Conservation (phyloP, 23 tunicate species). For the Oikopleura albicans region DNA sequence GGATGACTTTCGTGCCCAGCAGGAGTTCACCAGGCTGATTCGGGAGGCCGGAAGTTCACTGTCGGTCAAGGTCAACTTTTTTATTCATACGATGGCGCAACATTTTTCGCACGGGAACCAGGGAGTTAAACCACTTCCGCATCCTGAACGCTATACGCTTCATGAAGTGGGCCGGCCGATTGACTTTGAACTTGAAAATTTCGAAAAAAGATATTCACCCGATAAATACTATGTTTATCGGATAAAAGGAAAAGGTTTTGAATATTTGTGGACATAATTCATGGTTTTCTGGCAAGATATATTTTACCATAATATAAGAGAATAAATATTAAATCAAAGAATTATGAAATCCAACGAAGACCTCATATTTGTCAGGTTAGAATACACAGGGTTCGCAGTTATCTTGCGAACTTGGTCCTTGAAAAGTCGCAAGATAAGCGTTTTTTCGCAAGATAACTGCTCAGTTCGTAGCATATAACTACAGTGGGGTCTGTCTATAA, state of each 20-base stretch:
- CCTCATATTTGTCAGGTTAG: too few relatives aligned
- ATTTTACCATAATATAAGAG: too few relatives aligned
- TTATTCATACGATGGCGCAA: slow-evolving; percentile 95
- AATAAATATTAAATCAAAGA: too few relatives aligned
- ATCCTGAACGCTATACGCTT: not conserved
- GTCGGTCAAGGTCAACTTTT: slow-evolving; percentile 69
- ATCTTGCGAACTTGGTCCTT: too few relatives aligned
- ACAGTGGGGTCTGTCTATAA: too few relatives aligned
- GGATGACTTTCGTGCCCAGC: not conserved
- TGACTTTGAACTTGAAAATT: not conserved
- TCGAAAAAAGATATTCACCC: slow-evolving; percentile 19
- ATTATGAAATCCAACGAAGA: too few relatives aligned
- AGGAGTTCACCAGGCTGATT: not conserved
- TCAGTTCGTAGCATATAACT: too few relatives aligned
- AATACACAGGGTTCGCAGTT: too few relatives aligned
- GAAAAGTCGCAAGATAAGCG: too few relatives aligned
- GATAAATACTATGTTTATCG: slow-evolving; percentile 37
- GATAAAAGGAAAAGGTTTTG: not conserved
- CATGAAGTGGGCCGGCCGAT: slow-evolving; percentile 16
- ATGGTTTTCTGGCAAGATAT: too few relatives aligned
- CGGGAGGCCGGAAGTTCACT: slow-evolving; percentile 43
- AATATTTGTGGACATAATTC: too few relatives aligned
- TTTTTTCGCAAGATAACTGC: too few relatives aligned
- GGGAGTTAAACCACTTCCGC: slow-evolving; percentile 22
- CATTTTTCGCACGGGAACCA: slow-evolving; percentile 38